Evolutionary conservation across 2,888 invertebrate species (phyloP), one percentile per base, ranked within the genome.

Genomic region (Amiota communis): DNA sequence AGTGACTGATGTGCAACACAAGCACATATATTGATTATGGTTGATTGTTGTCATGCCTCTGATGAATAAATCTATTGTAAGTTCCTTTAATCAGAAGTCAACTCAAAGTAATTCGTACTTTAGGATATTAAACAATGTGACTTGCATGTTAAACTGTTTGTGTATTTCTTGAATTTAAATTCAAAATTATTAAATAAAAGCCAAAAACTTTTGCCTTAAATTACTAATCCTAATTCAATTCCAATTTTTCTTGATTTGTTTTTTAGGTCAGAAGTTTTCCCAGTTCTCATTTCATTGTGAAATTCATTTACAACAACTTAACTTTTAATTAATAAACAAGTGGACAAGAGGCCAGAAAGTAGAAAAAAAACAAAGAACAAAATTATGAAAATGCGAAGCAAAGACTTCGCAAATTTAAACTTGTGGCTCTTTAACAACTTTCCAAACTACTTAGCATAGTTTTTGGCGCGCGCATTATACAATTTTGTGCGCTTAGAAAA

Each of bases 381-480:
- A 17, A 23, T 6, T 17, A 59, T 9, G 15, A 53, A 53, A 53
- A 53, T 53, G 15, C 15, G 3, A 13, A 59, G 23, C 63, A 63
- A 13, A n/a, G 15, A 63, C 46, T 36, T 63, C n/a, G 17, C 17
- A 15, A 20, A 13, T 1, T 64, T 23, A n/a, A 9, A 15, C 15
- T 47, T n/a, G 23, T 67, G 51, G 15, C 12, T 51, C 51, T 23
- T 53, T 48, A 68, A 68, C 23, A 20, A 53, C 67, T 68, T 65
- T 65, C 53, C 12, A 49, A 53, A 71, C 47, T 64, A 64, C 79
- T 81, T 82, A 78, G 77, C 80, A 75, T 75, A 76, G 78, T 80
- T 83, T 81, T 61, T 70, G 74, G 75, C 73, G 78, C 80, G 75
- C 73, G 78, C 80, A 81, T 82, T 83, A 81, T 80, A 73, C 74